Percentiles rank a stretch among this genome's conserved stretches.
These are phyloP conservation scores for Rhinogobio ventralis DNA, from an alignment of 2,797 vertebrate species.

Conservation along the genomic window DNA sequence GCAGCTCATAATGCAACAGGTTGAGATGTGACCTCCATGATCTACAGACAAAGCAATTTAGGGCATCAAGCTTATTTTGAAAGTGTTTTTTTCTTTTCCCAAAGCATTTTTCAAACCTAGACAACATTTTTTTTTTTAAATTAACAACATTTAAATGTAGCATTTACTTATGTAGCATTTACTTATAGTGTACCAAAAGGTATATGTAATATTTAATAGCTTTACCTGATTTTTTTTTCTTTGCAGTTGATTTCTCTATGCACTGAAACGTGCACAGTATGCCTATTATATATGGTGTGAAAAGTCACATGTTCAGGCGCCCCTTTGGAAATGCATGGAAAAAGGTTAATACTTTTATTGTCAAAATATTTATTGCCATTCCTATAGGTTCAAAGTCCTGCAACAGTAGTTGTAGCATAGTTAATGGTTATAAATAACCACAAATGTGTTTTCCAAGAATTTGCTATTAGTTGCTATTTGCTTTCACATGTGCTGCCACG, in stretches of 20 bases:
- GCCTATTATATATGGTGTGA: constrained; percentile 9
- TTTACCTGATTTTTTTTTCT: not conserved
- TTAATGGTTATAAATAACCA: not conserved
- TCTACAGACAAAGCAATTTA: not conserved
- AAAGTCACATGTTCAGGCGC: not conserved
- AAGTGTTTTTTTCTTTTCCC: not conserved
- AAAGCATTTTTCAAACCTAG: not conserved
- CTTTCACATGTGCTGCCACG: not conserved
- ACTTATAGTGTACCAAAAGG: not conserved
- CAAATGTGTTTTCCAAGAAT: not conserved
- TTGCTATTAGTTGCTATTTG: not conserved
- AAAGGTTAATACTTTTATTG: not conserved
- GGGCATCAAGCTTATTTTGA: not conserved
- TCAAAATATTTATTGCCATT: constrained; percentile 1
- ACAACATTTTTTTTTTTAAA: not conserved
- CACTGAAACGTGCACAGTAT: not conserved
- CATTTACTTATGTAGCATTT: not conserved
- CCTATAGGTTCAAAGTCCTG: not conserved
- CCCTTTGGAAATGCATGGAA: not conserved
- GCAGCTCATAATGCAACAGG: constrained; percentile 68
- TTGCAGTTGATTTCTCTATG: not conserved
- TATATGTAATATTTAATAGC: not conserved
- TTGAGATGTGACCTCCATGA: constrained; percentile 76
- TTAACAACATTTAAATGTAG: not conserved
- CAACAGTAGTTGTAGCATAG: not conserved